phyloP scores from a whole-genome alignment of 2,888 invertebrate genomes.

The Perdita meconis region DNA sequence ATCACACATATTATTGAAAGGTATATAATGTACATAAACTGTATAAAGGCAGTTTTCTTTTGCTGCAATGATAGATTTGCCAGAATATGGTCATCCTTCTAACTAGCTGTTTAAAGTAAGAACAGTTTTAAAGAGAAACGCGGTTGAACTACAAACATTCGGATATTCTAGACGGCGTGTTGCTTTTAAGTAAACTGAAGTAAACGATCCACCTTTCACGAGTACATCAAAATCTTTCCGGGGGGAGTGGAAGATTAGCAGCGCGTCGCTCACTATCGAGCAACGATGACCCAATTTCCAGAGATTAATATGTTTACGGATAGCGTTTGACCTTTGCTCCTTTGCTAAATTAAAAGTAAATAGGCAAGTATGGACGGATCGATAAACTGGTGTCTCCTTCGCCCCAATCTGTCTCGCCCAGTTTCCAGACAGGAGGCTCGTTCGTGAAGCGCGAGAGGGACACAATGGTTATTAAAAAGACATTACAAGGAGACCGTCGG shows the following conservation, averaged over 20 bases:
- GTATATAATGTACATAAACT: no score
- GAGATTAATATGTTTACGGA: slow-evolving; percentile 59
- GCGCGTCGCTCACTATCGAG: slow-evolving; percentile 45
- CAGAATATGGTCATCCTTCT: no score
- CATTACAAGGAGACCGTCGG: not conserved
- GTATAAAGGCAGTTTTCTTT: no score
- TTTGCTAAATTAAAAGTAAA: slow-evolving; percentile 56
- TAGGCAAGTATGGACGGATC: slow-evolving; percentile 47
- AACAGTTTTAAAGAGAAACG: no score
- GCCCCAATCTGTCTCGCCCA: slow-evolving; percentile 21
- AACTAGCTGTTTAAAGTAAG: no score
- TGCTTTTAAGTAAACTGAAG: no score
- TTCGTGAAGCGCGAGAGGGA: not conserved
- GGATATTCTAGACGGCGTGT: no score
- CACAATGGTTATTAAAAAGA: not conserved
- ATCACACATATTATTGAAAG: no score
- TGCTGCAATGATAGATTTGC: no score
- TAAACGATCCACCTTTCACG: not conserved
- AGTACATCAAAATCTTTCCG: not conserved
- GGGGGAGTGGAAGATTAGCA: slow-evolving; percentile 21
- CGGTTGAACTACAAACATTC: no score
- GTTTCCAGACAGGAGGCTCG: not conserved
- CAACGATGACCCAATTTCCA: slow-evolving; percentile 57
- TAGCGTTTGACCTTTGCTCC: slow-evolving; percentile 46
- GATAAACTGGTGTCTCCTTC: slow-evolving; percentile 29